A percentile compares a stretch with the other conserved stretches of the same genome.
These are phyloP conservation scores for Syngnathus typhle DNA, from an alignment of 2,113 vertebrate species.

Conservation along the genomic window DNA sequence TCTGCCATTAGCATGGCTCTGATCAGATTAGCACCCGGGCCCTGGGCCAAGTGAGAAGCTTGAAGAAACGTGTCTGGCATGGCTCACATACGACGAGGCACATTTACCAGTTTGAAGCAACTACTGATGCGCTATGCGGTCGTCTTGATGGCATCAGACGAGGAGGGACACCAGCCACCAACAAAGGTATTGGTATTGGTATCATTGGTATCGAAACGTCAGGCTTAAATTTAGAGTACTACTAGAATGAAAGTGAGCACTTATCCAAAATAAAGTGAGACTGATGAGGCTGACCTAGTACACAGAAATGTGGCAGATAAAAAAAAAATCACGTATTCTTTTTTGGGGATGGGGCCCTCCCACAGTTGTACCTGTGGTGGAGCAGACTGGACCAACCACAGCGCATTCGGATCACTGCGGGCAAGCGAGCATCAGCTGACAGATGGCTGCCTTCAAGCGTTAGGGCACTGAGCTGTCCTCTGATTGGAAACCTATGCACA, in stretches of 20 bases:
- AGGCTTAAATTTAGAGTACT: too few relatives aligned
- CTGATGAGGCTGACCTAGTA: neutral
- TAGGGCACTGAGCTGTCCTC: conserved; percentile 51
- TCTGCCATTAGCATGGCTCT: conserved; percentile 51
- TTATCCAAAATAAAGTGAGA: neutral
- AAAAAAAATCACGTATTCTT: conserved; percentile 40
- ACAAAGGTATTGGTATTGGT: too few relatives aligned
- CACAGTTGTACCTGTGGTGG: conserved; percentile 66
- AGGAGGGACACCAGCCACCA: conserved; percentile 15
- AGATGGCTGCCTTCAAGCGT: conserved; percentile 68
- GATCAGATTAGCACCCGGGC: conserved; percentile 47
- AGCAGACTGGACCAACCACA: conserved; percentile 71
- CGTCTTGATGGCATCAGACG: conserved; percentile 33
- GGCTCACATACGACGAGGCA: conserved; percentile 31
- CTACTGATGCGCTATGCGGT: conserved; percentile 39
- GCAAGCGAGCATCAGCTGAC: conserved; percentile 66
- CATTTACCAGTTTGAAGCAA: conserved; percentile 54
- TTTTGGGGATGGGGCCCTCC: conserved; percentile 40
- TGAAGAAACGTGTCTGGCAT: conserved; percentile 33
- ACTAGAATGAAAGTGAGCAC: neutral
- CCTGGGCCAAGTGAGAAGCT: conserved; percentile 36
- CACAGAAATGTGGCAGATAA: conserved; percentile 27
- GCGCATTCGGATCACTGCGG: conserved; percentile 67
- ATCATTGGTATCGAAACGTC: neutral
- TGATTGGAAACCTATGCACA: conserved; percentile 38